phyloP scores from a whole-genome alignment of 2,888 invertebrate genomes.

The Agapostemon virescens region DNA sequence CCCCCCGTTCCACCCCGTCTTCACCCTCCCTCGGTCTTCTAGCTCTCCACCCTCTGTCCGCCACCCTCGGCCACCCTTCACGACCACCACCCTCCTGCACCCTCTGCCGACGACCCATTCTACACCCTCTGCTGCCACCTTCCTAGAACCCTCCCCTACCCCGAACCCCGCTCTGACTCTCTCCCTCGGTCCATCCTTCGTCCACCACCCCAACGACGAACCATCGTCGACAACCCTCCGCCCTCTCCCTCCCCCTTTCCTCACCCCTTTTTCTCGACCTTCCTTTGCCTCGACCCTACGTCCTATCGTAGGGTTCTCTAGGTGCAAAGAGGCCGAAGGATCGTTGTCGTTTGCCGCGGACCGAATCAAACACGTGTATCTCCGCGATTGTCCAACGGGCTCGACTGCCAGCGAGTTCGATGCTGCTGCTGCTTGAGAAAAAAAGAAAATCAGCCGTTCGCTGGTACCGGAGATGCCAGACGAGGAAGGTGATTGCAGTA shows the following conservation, averaged over 20 bases:
- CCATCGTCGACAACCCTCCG: slow-evolving; percentile 40
- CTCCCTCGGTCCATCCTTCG: slow-evolving; percentile 64
- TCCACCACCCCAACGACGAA: slow-evolving; percentile 55
- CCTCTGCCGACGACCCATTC: slow-evolving; percentile 59
- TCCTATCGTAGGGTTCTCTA: slow-evolving; percentile 39
- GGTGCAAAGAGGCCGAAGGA: slow-evolving; percentile 42
- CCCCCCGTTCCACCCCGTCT: slow-evolving; percentile 43
- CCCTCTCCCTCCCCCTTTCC: not conserved
- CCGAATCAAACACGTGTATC: not conserved
- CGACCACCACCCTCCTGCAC: slow-evolving; percentile 48
- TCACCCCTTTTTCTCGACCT: slow-evolving; percentile 49
- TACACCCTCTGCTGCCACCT: slow-evolving; percentile 65
- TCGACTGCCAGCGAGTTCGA: slow-evolving; percentile 23
- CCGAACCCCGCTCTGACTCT: slow-evolving; percentile 29
- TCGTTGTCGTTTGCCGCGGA: slow-evolving; percentile 23
- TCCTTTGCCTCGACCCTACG: slow-evolving; percentile 59
- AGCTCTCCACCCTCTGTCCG: slow-evolving; percentile 48
- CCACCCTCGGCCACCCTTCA: slow-evolving; percentile 66
- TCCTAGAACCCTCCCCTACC: slow-evolving; percentile 48
- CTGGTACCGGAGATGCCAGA: not conserved
- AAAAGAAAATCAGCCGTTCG: slow-evolving; percentile 49
- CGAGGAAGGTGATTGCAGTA: not conserved
- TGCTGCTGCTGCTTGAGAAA: too few species aligned
- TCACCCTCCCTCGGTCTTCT: slow-evolving; percentile 39
- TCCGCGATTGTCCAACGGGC: not conserved